Evolutionary conservation across 2,888 invertebrate species (phyloP).

Genomic region (Thymelicus sylvestris): DNA sequence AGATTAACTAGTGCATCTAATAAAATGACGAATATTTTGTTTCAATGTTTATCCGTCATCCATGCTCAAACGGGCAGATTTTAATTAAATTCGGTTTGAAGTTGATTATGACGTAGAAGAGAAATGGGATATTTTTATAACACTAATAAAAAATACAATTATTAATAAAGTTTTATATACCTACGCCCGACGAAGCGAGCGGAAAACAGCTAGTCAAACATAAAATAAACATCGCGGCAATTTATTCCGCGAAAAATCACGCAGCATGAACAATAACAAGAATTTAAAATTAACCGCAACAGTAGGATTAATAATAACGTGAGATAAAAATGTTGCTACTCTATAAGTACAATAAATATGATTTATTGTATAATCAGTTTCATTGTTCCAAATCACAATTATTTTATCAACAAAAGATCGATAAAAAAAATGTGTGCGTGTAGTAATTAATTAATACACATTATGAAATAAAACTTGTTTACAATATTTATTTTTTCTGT

Average conservation of each 20-base stretch:
- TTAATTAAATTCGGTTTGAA: not conserved
- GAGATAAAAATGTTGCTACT: slow-evolving; percentile 5
- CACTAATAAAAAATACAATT: slow-evolving; percentile 3
- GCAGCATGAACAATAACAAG: slow-evolving; percentile 7
- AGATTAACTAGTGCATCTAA: no score
- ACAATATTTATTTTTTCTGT: no score
- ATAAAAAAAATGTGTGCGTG: no score
- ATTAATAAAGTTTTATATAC: slow-evolving; percentile 10
- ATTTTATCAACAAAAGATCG: no score
- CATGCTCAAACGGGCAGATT: not conserved
- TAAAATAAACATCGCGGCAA: slow-evolving; percentile 2
- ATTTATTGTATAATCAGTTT: no score
- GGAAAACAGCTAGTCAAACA: slow-evolving; percentile 50
- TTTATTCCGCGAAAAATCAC: slow-evolving; percentile 4
- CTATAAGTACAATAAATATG: not conserved
- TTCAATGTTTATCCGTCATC: not conserved
- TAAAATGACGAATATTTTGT: no score
- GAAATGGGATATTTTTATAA: slow-evolving; percentile 2
- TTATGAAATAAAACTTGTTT: no score
- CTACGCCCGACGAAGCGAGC: slow-evolving; percentile 41
- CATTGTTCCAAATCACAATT: no score
- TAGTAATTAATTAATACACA: no score
- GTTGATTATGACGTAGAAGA: not conserved
- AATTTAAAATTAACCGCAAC: slow-evolving; percentile 25
- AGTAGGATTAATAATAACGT: slow-evolving; percentile 3